Conservation (phyloP, 1,140 invertebrate genomes). For the Dinoponera quadriceps region DNA sequence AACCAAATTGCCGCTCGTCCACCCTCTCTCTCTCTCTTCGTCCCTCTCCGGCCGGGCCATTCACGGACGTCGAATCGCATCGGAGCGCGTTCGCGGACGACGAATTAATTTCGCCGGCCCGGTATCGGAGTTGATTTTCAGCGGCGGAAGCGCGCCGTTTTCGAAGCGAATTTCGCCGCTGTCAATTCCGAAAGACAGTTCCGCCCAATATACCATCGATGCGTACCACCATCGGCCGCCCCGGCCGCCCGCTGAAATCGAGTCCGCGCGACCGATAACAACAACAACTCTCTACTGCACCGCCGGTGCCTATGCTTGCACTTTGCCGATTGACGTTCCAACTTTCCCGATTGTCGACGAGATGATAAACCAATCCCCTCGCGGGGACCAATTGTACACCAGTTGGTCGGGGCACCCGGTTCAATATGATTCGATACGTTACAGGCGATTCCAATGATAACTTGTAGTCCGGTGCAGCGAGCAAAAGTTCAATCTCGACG, state of each 20-base stretch:
- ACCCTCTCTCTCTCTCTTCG: neutral
- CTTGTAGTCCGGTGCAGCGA: constrained; percentile 50
- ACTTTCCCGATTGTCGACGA: constrained; percentile 71
- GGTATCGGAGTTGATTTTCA: constrained; percentile 55
- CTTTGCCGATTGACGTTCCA: constrained; percentile 61
- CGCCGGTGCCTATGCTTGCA: constrained; percentile 48
- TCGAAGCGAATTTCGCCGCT: constrained; percentile 57
- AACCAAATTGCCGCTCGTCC: constrained; percentile 40
- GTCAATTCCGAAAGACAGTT: constrained; percentile 61
- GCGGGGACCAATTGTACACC: constrained; percentile 62
- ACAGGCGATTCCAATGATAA: constrained; percentile 63
- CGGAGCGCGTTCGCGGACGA: constrained; percentile 35
- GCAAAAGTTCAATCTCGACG: constrained; percentile 51
- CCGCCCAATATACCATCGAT: constrained; percentile 48
- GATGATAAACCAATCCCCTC: constrained; percentile 68
- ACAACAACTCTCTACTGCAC: constrained; percentile 53
- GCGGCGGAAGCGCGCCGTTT: constrained; percentile 50
- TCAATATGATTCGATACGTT: constrained; percentile 62
- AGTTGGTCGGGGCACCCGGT: constrained; percentile 49
- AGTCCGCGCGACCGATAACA: constrained; percentile 64
- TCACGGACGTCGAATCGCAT: constrained; percentile 37
- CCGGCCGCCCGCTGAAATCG: constrained; percentile 38
- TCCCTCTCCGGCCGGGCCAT: neutral
- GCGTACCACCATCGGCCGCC: neutral
- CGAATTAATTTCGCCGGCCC: constrained; percentile 51